Conservation (phyloP, 2,888 invertebrate genomes). For the Thera britannica region DNA sequence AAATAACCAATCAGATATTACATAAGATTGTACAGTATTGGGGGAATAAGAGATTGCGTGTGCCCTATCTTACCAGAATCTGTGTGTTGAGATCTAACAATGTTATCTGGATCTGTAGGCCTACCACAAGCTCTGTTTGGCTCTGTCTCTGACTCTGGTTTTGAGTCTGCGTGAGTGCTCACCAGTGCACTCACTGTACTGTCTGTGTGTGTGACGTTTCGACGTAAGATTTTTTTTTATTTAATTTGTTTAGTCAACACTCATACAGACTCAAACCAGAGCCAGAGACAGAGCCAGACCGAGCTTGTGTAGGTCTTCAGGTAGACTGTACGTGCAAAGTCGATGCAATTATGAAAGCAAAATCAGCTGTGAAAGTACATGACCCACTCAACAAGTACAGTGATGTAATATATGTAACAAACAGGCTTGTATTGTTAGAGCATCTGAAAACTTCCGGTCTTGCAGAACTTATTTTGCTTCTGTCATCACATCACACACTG, state of each 20-base stretch:
- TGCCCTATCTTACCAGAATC: slow-evolving; percentile 27
- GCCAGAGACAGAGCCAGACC: no score
- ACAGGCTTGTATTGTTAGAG: slow-evolving; percentile 17
- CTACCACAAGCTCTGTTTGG: no score
- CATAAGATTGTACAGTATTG: slow-evolving; percentile 28
- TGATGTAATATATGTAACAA: slow-evolving; percentile 26
- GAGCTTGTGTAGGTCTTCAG: no score
- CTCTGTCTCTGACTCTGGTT: no score
- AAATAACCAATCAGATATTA: slow-evolving; percentile 34
- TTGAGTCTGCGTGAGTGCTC: no score
- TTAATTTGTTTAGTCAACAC: no score
- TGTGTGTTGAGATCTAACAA: slow-evolving; percentile 35
- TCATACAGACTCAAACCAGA: no score
- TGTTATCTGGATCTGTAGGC: slow-evolving; percentile 35
- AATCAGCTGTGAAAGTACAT: slow-evolving; percentile 60
- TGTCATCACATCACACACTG: background rate
- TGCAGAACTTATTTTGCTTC: slow-evolving; percentile 4
- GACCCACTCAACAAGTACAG: slow-evolving; percentile 36
- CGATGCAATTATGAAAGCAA: slow-evolving; percentile 52
- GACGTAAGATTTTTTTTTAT: no score
- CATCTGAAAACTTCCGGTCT: slow-evolving; percentile 18
- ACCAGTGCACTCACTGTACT: no score
- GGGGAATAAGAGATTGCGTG: slow-evolving; percentile 27
- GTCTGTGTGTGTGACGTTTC: no score
- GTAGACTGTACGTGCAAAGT: slow-evolving; percentile 18